phyloP scores from a whole-genome alignment of 1,140 invertebrate genomes.

The Tetranychus cinnabarinus region DNA sequence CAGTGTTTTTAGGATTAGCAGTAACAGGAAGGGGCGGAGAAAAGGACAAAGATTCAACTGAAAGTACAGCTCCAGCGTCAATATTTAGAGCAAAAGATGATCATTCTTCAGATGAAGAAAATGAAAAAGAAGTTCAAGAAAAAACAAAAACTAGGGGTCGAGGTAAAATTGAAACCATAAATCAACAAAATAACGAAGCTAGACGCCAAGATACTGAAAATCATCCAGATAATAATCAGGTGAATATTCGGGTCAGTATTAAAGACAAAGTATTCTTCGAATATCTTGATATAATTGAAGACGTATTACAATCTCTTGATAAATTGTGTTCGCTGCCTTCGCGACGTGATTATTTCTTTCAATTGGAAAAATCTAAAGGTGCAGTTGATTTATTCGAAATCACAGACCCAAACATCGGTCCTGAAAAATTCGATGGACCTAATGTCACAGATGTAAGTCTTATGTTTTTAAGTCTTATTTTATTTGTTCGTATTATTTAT shows the following conservation, averaged over 20 bases:
- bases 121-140: background rate
- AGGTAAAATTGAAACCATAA: background rate
- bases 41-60: background rate
- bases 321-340: slow-evolving; percentile 49
- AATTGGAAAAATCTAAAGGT: slow-evolving; percentile 51
- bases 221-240: background rate
- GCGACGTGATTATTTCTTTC: slow-evolving; percentile 55
- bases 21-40: slow-evolving; percentile 3
- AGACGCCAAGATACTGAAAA: background rate
- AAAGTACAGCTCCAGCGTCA: no score
- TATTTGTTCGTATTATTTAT: no score
- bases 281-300: background rate
- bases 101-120: no score
- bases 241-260: no score
- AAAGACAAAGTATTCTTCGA: background rate
- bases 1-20: background rate
- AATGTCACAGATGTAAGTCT: no score
- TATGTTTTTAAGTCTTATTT: no score
- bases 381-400: slow-evolving; percentile 46
- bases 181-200: background rate
- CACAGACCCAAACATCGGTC: background rate
- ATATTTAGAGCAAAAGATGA: no score
- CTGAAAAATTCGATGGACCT: no score
- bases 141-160: background rate
- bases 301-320: slow-evolving; percentile 39